phyloP scores from a whole-genome alignment of 2,888 invertebrate species.

The Ochlodes sylvanus region DNA sequence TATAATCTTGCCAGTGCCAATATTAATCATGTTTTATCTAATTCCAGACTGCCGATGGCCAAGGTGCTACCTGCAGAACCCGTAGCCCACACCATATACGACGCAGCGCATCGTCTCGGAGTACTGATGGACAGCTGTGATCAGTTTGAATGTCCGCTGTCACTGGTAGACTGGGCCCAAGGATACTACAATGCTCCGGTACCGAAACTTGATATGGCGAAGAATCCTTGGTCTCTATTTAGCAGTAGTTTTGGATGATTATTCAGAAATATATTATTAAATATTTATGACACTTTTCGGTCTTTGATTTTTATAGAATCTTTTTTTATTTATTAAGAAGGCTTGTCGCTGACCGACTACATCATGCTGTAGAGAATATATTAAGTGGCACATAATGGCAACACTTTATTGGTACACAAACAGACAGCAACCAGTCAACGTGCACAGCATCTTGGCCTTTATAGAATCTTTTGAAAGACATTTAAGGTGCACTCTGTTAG shows the following conservation, averaged over 20 bases:
- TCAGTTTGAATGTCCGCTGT: constrained; percentile 87
- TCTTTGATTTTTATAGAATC: neutral
- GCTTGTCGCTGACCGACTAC: too few species aligned
- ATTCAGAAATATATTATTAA: neutral
- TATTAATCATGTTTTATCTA: neutral
- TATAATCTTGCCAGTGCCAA: too few species aligned
- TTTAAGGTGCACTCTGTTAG: too few species aligned
- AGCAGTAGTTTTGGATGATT: constrained; percentile 60
- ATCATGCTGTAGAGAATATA: too few species aligned
- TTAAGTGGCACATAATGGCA: too few species aligned
- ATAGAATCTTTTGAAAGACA: too few species aligned
- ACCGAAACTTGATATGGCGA: constrained; percentile 56
- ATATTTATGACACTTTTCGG: neutral
- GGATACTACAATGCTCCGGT: constrained; percentile 83
- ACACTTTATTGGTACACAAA: too few species aligned
- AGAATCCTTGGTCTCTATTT: constrained; percentile 71
- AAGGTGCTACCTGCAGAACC: constrained; percentile 87
- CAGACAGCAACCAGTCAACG: too few species aligned
- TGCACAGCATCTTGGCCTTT: too few species aligned
- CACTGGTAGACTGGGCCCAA: constrained; percentile 89
- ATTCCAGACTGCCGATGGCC: constrained; percentile 87
- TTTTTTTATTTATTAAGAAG: too few species aligned
- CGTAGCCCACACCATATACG: constrained; percentile 87
- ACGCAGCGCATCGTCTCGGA: constrained; percentile 85
- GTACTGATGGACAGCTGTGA: constrained; percentile 80